Evolutionary conservation across 2,888 invertebrate genomes (phyloP).

Genomic region (Odontocolon sp.): DNA sequence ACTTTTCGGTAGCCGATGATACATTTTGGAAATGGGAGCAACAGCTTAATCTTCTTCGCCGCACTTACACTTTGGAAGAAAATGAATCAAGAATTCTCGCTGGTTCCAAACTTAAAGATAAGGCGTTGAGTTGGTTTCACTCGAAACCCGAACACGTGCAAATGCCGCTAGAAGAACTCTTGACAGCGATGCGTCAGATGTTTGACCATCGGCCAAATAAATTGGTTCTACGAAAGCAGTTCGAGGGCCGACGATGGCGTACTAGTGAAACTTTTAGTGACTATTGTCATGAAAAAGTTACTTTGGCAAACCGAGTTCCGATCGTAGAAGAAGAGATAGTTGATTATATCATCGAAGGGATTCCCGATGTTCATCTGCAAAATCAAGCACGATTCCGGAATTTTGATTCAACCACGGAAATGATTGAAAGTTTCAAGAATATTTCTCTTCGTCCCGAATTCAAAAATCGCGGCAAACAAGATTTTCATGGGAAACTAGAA

Average conservation of each 20-base stretch:
- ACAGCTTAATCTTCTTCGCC: conserved; percentile 41
- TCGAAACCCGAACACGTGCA: conserved; percentile 45
- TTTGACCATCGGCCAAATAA: conserved; percentile 47
- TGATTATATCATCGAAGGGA: conserved; percentile 61
- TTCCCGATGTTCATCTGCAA: conserved; percentile 42
- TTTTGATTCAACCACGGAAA: conserved; percentile 15
- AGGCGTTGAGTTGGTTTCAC: conserved; percentile 51
- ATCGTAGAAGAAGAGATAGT: conserved; percentile 54
- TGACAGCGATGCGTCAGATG: conserved; percentile 48
- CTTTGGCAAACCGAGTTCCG: conserved; percentile 55
- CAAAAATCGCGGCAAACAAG: background rate
- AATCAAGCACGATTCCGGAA: conserved; percentile 52
- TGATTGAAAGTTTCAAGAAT: conserved; percentile 45
- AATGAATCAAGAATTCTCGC: conserved; percentile 41
- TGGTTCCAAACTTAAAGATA: conserved; percentile 51
- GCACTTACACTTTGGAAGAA: conserved; percentile 44
- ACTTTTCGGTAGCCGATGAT: conserved; percentile 45
- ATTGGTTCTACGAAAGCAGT: conserved; percentile 42
- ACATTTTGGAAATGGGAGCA: conserved; percentile 46
- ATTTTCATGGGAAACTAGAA: background rate
- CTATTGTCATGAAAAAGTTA: conserved; percentile 59
- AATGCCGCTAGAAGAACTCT: conserved; percentile 43
- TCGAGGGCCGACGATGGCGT: conserved; percentile 53
- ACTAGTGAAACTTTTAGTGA: conserved; percentile 53
- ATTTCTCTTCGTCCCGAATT: conserved; percentile 7